A percentile compares a stretch with the other conserved stretches of the same genome.
phyloP scores from a whole-genome alignment of 35 echinoderm and acorn worm genomes.

The Apostichopus californicus region DNA sequence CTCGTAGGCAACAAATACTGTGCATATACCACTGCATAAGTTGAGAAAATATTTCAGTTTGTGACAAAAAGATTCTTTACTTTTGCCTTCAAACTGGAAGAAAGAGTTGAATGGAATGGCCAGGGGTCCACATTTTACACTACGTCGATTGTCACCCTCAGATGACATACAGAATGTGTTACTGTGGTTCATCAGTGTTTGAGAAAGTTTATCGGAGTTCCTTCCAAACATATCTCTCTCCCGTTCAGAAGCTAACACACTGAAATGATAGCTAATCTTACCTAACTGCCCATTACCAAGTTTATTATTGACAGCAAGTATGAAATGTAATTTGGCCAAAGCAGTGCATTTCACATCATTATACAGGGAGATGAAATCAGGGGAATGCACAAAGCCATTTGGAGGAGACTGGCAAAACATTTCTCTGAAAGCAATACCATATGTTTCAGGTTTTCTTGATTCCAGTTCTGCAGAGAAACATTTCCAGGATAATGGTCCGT shows the following conservation, averaged over 20 bases:
- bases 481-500: slow-evolving; percentile 26
- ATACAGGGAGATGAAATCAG: slow-evolving; percentile 32
- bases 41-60: slow-evolving; percentile 45
- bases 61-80: slow-evolving; percentile 14
- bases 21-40: slow-evolving; percentile 26
- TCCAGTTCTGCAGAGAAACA: neutral
- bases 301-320: slow-evolving; percentile 11
- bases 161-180: neutral
- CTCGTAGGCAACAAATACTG: neutral
- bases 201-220: neutral
- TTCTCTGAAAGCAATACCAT: slow-evolving; percentile 1
- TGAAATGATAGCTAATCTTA: slow-evolving; percentile 48
- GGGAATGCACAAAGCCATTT: neutral
- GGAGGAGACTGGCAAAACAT: neutral
- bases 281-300: neutral
- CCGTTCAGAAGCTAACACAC: neutral
- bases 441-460: neutral
- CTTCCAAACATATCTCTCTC: slow-evolving; percentile 24
- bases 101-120: slow-evolving; percentile 4
- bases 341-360: neutral
- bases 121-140: neutral
- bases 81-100: slow-evolving; percentile 3
- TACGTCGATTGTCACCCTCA: neutral
- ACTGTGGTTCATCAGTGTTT: neutral
- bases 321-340: slow-evolving; percentile 17